Percentiles rank a stretch among this genome's conserved stretches.
These are phyloP conservation scores for Lasioglossum albipes DNA, from an alignment of 1,140 invertebrate species.

Conservation along the genomic window DNA sequence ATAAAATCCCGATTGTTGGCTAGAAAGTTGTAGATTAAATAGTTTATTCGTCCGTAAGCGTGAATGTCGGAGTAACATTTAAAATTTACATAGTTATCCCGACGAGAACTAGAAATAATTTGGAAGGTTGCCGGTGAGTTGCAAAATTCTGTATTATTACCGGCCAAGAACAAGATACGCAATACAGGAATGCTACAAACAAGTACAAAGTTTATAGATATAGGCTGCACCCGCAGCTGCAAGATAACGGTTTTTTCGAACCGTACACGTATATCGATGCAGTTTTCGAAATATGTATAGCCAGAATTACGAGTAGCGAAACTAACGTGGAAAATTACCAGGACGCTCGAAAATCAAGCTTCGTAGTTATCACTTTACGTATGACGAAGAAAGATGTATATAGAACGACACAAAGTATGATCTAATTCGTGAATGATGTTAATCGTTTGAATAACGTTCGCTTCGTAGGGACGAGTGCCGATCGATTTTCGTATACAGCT, in stretches of 20 bases:
- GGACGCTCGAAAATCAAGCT: neutral
- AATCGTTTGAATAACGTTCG: neutral
- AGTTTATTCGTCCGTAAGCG: too few relatives aligned
- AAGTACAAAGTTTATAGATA: neutral
- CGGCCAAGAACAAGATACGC: neutral
- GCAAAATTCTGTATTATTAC: slow-evolving; percentile 24
- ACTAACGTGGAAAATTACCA: slow-evolving; percentile 41
- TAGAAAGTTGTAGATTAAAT: too few relatives aligned
- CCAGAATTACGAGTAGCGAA: neutral
- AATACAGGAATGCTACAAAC: neutral
- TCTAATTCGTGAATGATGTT: neutral
- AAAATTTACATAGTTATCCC: neutral
- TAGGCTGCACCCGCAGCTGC: neutral
- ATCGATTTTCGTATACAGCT: neutral
- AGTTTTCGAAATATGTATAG: neutral
- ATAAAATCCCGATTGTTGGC: too few relatives aligned
- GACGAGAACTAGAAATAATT: slow-evolving; percentile 32
- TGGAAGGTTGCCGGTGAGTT: slow-evolving; percentile 16
- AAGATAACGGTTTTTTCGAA: neutral
- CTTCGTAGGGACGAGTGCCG: neutral
- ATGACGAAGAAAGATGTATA: neutral
- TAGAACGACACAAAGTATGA: neutral
- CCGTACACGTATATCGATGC: too few relatives aligned
- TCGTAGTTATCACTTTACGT: neutral
- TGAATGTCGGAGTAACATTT: neutral